Conservation (phyloP, 2,113 vertebrate species). For the Archilochus colubris region DNA sequence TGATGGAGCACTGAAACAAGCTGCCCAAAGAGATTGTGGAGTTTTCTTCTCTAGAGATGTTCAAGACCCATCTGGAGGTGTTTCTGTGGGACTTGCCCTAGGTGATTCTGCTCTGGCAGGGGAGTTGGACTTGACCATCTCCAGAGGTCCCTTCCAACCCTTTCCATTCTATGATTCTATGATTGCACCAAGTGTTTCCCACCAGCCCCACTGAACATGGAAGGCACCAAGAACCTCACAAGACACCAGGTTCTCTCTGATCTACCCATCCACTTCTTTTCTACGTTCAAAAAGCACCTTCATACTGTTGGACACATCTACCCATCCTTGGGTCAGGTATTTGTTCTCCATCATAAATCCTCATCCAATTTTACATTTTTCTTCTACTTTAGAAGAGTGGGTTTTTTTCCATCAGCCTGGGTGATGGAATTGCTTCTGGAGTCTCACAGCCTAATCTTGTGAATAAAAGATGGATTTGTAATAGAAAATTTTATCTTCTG, state of each 20-base stretch:
- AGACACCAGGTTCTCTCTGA: background rate
- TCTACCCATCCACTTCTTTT: background rate
- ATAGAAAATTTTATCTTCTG: background rate
- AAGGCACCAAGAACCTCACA: background rate
- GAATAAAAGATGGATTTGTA: background rate
- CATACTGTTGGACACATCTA: background rate
- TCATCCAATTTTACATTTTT: background rate
- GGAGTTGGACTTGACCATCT: too few species aligned
- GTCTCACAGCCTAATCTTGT: background rate
- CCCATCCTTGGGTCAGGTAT: background rate
- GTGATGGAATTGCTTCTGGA: background rate
- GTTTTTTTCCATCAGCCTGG: background rate
- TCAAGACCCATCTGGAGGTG: too few species aligned
- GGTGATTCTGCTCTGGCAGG: too few species aligned
- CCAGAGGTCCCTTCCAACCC: too few species aligned
- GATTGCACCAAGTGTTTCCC: fast-evolving
- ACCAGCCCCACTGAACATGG: background rate
- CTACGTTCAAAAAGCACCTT: background rate
- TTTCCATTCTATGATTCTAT: too few species aligned
- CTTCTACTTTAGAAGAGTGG: background rate
- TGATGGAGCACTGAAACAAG: too few species aligned
- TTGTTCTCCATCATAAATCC: background rate
- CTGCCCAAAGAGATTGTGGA: too few species aligned
- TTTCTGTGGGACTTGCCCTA: too few species aligned
- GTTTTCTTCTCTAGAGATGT: too few species aligned